Evolutionary conservation across 2,797 vertebrate genomes (phyloP), one percentile per base, ranked within the genome.

Genomic region (Channa striata): DNA sequence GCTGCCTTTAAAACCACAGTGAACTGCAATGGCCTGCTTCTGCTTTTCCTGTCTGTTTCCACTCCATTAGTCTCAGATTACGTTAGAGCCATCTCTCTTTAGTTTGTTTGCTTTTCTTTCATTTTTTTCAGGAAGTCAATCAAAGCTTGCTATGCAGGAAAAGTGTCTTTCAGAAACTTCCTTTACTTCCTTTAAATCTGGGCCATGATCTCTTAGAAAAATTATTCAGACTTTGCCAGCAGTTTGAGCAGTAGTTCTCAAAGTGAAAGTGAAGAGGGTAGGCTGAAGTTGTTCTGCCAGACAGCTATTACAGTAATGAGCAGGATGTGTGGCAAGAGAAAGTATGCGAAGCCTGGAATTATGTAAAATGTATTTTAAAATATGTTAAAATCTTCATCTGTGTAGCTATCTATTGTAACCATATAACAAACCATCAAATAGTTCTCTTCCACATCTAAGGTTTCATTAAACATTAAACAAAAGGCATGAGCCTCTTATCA

Each of bases 171-270:
- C 36, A 62, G 19, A 46, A 47, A 65, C 53, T 80, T 68, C 68
- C 74, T 48, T 46, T 50, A 36, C 58, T 49, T n/a, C n/a, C 52
- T 75, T 61, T 57, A 43, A 51, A 53, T 57, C n/a, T 34, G n/a
- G 39, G 51, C 59, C 33, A 56, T 17, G 34, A 9, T 16, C 52
- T 59, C 59, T 42, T 36, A 20, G 36, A 25, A 13, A 13, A 20
- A 19, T 59, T 30, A 39, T 33, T 53, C 11, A 37, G 5, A 48
- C 34, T 2, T 25, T 14, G 20, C 40, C 50, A 61, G 36, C 30
- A 48, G 33, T 43, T 17, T 48, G 42, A 48, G 16, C 14, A 11
- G 10, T 34, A 33, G 36, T 20, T 39, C 46, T 8, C 52, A 49
- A 43, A 39, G 48, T 36, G 25, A 48, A 50, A 54, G 39, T 17